These are phyloP conservation scores for Cathartes aura DNA, from an alignment of 2,113 vertebrate genomes.

Conservation along the genomic window DNA sequence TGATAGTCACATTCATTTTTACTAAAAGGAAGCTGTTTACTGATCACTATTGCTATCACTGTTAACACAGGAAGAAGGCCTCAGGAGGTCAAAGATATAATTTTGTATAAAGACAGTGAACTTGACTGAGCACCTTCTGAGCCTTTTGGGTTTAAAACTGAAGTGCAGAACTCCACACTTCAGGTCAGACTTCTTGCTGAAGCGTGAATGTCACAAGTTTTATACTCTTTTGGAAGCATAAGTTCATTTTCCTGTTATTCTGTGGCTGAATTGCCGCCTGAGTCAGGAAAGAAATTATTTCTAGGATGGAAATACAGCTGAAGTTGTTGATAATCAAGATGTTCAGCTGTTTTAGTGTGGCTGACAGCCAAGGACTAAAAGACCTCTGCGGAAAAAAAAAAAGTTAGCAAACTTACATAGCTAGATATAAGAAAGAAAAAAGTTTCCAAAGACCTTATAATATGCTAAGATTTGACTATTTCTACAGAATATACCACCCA, in stretches of 20 bases:
- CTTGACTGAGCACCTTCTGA: background rate
- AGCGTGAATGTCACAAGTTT: background rate
- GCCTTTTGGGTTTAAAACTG: background rate
- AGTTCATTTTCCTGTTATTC: conserved; percentile 49
- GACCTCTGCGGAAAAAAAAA: background rate
- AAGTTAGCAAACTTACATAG: background rate
- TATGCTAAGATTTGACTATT: background rate
- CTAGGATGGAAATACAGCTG: conserved; percentile 48
- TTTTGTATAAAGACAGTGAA: background rate
- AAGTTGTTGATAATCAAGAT: conserved; percentile 45
- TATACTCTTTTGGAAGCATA: background rate
- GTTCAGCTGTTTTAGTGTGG: conserved; percentile 30
- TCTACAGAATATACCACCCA: background rate
- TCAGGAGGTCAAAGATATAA: background rate
- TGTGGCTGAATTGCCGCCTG: background rate
- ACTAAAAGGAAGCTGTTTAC: background rate
- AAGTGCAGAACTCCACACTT: background rate
- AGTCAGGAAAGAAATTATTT: conserved; percentile 45
- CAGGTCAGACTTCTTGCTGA: background rate
- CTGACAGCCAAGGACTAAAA: conserved; percentile 12
- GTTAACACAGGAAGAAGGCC: background rate
- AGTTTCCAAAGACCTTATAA: background rate
- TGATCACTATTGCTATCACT: background rate
- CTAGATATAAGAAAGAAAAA: background rate
- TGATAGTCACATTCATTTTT: background rate